A percentile compares a stretch with the other conserved stretches of the same genome.
Conservation (phyloP, 2,888 invertebrate species). For the Euzophera pinguis region DNA sequence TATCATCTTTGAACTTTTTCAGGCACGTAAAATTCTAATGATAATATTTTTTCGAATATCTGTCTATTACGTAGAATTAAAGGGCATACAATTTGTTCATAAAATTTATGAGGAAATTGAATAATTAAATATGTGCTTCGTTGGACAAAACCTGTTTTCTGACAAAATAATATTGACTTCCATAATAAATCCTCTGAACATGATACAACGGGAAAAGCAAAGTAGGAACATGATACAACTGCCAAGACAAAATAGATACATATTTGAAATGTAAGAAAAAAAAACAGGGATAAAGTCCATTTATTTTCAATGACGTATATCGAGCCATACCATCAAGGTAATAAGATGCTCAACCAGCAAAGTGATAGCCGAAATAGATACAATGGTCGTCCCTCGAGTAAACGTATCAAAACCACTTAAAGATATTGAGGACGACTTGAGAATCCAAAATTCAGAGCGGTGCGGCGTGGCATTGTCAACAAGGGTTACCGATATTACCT, state of each 20-base stretch:
- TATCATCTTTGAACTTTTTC: constrained; percentile 43
- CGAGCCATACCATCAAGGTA: not conserved
- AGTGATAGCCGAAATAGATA: constrained; percentile 25
- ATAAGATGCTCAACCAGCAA: constrained; percentile 20
- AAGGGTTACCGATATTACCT: not conserved
- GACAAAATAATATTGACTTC: no score
- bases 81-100: no score
- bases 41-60: no score
- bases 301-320: not conserved
- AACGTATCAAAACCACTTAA: constrained; percentile 21
- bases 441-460: not conserved
- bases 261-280: not conserved
- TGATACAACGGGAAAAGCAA: no score
- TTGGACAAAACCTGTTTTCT: no score
- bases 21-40: no score
- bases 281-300: not conserved
- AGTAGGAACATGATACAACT: not conserved
- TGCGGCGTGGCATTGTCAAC: constrained; percentile 2
- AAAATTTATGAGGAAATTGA: no score
- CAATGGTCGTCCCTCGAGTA: constrained; percentile 18
- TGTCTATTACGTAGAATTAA: no score
- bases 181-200: no score
- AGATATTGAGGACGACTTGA: constrained; percentile 20
- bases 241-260: not conserved
- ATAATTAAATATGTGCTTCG: no score